Conservation (phyloP, 1,140 invertebrate genomes). For the Uloborus diversus region DNA sequence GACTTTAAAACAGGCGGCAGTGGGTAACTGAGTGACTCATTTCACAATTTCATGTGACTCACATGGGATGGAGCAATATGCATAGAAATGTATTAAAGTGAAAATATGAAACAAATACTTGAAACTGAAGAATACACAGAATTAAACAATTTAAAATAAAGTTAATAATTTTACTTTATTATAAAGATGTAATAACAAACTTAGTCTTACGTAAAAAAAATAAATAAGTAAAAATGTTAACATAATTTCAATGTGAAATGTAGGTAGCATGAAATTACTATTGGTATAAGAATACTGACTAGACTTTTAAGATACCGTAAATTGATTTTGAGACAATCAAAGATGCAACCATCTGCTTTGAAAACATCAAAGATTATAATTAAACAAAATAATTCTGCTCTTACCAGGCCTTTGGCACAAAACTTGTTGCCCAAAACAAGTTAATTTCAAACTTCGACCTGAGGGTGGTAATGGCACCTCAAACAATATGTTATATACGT, state of each 20-base stretch:
- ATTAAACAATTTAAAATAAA: too few relatives aligned
- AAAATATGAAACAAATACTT: too few relatives aligned
- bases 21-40: too few relatives aligned
- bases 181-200: too few relatives aligned
- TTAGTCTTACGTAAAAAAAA: too few relatives aligned
- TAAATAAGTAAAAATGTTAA: background rate
- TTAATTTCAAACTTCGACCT: constrained; percentile 86
- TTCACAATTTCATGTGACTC: too few relatives aligned
- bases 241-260: background rate
- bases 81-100: too few relatives aligned
- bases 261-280: background rate
- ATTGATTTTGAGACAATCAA: background rate
- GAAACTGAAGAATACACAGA: too few relatives aligned
- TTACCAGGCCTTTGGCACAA: constrained; percentile 68
- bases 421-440: constrained; percentile 66
- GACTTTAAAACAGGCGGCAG: too few relatives aligned
- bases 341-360: background rate
- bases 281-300: background rate
- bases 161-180: too few relatives aligned
- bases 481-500: constrained; percentile 94
- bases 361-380: background rate
- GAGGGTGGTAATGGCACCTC: constrained; percentile 89
- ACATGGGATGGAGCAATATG: too few relatives aligned
- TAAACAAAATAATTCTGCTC: constrained; percentile 20
- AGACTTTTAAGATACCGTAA: too few relatives aligned